Conservation (phyloP, 1,140 invertebrate genomes). For the Zaprionus capensis region DNA sequence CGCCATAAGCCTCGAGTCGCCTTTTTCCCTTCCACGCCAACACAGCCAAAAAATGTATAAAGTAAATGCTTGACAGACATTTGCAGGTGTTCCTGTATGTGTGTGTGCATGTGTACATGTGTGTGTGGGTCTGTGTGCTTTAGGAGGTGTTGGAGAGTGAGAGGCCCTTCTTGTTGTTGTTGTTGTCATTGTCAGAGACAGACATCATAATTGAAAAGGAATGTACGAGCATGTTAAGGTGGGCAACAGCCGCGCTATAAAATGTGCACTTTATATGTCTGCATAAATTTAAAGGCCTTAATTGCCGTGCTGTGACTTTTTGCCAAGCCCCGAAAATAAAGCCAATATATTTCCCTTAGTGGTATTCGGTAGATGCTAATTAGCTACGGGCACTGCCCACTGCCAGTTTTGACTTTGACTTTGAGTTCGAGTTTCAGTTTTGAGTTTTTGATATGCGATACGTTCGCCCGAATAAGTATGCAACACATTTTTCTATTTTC, state of each 20-base stretch:
- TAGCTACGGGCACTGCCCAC: conserved; percentile 29
- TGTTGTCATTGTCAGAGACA: conserved; percentile 65
- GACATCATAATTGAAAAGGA: conserved; percentile 79
- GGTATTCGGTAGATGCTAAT: conserved; percentile 38
- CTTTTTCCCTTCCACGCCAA: not conserved
- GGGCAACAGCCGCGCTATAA: conserved; percentile 51
- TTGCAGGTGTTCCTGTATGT: conserved; percentile 63
- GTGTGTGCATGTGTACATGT: conserved; percentile 25
- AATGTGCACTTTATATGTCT: conserved; percentile 64
- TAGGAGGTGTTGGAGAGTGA: conserved; percentile 17
- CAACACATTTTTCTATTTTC: conserved; percentile 1
- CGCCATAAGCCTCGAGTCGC: not conserved
- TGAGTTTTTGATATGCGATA: conserved; percentile 27
- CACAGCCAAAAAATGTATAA: conserved; percentile 17
- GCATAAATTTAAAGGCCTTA: conserved; percentile 73
- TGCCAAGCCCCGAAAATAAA: conserved; percentile 16
- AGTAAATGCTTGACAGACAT: conserved; percentile 65
- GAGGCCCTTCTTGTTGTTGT: conserved; percentile 9
- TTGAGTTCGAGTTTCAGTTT: conserved; percentile 5
- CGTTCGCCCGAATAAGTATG: not conserved
- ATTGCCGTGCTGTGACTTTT: conserved; percentile 40
- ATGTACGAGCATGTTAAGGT: conserved; percentile 54
- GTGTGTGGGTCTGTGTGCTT: conserved; percentile 14
- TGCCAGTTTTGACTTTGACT: too few species aligned
- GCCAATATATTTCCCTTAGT: conserved; percentile 28